Evolutionary conservation across 2,888 invertebrate species (phyloP), one percentile per base, ranked within the genome.

Genomic region (Plagiodera versicolora): DNA sequence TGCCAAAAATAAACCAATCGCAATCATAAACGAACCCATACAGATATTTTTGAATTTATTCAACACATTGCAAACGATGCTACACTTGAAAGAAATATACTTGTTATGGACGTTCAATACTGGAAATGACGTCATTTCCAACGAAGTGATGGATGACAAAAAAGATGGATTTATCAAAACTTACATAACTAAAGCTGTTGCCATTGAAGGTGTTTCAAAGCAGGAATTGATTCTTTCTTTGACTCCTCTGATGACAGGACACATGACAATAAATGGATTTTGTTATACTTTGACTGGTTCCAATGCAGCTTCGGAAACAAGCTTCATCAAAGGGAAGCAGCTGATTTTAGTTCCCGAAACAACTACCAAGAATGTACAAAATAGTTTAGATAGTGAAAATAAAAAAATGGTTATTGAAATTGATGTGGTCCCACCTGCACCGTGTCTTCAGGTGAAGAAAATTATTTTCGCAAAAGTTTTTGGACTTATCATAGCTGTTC

Each of bases 11-110:
- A 86, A 85, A 72, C 91, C 94, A 1, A 81, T 89, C 18, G 89
- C 89, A 9, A 87, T 92, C 50, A 85, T 91, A 69, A 89, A 89
- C 77, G 95, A 96, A 78, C 90, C 91, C 0, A 88, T 95, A 56
- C 89, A 89, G 78, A 83, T 95, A 56, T 88, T 89, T 44, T 83
- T 95, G 20, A 86, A 87, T 55, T 82, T 96, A 65, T 83, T 85
- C 67, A 94, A 94, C 80, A 90, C 90, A 0, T 79, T 94, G 53
- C 87, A 90, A 74, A 87, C 94, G 65, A 81, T 87, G 1, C 77
- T 94, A 65, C 83, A 87, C 45, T 78, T 94, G 59, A 86, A 86
- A 65, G 87, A 92, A 70, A 81, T 93, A 9, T 85, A 86, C 72
- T 80, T 94, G 47, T 79, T 92, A 28, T 94, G 93, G 92, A 84